Evolutionary conservation across 2,797 vertebrate genomes (phyloP).

Genomic region (Lepilemur septentrionalis): DNA sequence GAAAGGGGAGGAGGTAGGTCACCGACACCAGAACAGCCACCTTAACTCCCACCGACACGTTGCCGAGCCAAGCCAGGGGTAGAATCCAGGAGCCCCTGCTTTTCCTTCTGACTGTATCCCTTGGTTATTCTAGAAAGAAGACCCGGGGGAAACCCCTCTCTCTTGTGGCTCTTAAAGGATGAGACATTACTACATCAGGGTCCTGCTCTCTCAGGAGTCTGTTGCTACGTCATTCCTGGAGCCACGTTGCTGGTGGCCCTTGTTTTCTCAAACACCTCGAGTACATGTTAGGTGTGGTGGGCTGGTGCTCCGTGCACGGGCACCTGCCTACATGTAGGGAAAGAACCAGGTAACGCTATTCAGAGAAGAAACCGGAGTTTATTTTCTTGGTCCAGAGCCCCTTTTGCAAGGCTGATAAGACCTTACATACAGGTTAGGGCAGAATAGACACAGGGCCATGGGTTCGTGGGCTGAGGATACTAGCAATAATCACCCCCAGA

Average conservation of each 20-base stretch:
- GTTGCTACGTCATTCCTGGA: background rate
- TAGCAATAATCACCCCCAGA: background rate
- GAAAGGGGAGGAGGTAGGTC: background rate
- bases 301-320: background rate
- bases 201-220: background rate
- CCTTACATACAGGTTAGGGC: background rate
- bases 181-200: background rate
- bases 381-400: background rate
- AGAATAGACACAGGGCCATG: background rate
- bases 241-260: background rate
- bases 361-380: slow-evolving; percentile 35
- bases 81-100: background rate
- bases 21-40: background rate
- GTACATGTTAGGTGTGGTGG: background rate
- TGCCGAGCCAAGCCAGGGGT: background rate
- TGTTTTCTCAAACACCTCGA: background rate
- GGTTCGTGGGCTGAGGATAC: background rate
- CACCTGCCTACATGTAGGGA: background rate
- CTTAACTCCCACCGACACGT: background rate
- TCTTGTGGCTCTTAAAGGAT: background rate
- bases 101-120: background rate
- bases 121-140: background rate
- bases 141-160: background rate
- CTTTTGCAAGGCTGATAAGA: background rate
- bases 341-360: background rate